Base-by-base conservation (phyloP, 2,888 invertebrate genomes). In the Monoplex corrugatus region DNA sequence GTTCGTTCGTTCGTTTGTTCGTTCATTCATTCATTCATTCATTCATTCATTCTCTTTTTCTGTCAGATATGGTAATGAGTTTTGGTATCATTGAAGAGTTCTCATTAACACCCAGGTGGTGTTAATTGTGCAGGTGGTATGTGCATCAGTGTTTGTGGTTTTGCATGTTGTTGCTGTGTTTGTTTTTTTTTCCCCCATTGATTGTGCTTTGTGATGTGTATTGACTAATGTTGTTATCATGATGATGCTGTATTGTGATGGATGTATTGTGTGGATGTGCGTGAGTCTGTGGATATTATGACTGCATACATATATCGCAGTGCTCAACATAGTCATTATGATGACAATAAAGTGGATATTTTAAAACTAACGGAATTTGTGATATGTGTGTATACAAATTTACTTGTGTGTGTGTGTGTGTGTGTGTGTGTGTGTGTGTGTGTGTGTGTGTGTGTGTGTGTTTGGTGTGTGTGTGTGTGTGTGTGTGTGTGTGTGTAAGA, bases 321-420 rank as follows among this genome's bases (percentile, higher is more conserved):
- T 80, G 78, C 78, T 80, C 78, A 80, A 80, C 43, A 23, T 43
- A 80, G 78, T 23, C 50, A 45, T 84, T 13, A 50, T 50, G 84
- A 84, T 84, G 50, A 45, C n/a, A 57, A 84, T 84, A 57, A 84
- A 50, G 84, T 50, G 45, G 84, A 45, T 84, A 84, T 80, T 80
- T 80, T 80, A 43, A 80, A 80, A 80, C n/a, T 43, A 23, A 23
- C 57, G 57, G 50, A 19, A 57, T 23, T 16, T 6, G 35, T 72
- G 32, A 23, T n/a, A n/a, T 68, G 13, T 68, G 63, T 28, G 28
- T 3, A 68, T 23, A 23, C n/a, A n/a, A n/a, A n/a, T n/a, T n/a
- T n/a, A n/a, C n/a, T n/a, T n/a, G 63, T 19, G 28, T 68, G 63
- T 16, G 63, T 68, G 63, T 68, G 23, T 16, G 23, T 23, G 63